These are phyloP conservation scores for Siphlonurus alternatus DNA, from an alignment of 2,888 invertebrate species.

Conservation along the genomic window DNA sequence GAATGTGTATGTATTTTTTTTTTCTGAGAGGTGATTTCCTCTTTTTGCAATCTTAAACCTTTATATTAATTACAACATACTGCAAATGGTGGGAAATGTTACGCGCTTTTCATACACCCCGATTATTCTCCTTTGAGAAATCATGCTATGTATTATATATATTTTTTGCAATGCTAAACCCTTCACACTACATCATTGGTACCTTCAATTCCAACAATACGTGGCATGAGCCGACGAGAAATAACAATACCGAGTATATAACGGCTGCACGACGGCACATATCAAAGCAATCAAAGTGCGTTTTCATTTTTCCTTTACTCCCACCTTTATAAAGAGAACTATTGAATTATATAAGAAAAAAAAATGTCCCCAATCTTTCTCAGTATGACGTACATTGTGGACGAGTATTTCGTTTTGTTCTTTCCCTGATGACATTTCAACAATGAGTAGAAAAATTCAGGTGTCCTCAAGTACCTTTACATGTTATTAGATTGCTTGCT, in stretches of 20 bases:
- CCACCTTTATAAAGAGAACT: neutral
- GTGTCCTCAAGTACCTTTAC: neutral
- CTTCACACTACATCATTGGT: no score
- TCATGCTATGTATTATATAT: no score
- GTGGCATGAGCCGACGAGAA: no score
- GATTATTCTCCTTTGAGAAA: neutral
- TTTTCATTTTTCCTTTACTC: neutral
- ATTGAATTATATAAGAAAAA: neutral
- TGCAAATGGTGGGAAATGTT: neutral
- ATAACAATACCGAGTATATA: neutral
- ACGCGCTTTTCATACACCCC: neutral
- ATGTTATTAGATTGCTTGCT: no score
- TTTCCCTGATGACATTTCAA: neutral
- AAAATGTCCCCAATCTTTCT: neutral
- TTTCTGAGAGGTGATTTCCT: neutral
- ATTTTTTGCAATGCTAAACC: no score
- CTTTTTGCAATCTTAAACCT: neutral
- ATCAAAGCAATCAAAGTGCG: neutral
- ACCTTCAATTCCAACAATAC: no score
- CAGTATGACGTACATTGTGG: neutral
- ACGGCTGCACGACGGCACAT: neutral
- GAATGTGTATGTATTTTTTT: neutral
- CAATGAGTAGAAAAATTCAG: neutral
- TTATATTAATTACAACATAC: neutral
- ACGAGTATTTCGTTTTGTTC: neutral